Base-by-base conservation (phyloP, 1,140 invertebrate species). In the Tetramorium simillimum region DNA sequence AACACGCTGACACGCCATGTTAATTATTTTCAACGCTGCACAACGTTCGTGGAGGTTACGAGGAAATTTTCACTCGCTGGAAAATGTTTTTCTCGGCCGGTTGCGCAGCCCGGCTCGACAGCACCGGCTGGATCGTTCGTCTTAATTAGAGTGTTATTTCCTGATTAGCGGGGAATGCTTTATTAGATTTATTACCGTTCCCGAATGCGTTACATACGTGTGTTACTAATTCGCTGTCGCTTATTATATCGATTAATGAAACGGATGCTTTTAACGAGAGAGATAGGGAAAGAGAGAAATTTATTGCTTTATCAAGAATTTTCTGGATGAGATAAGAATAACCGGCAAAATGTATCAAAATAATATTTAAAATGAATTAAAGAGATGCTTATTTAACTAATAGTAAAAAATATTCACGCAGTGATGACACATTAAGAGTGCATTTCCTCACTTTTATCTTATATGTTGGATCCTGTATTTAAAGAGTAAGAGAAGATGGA, bases 101-200 rank as follows among this genome's bases (percentile, higher is more conserved):
- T 86, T 62, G 53, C 77, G 37, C 65, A 67, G 65, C 28, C 28
- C 63, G 65, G 40, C 51, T 80, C 77, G 53, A 51, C 49, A 77
- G 51, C 28, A 6, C 60, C 16, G 53, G 37, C 40, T 53, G 37
- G 88, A 86, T 91, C 93, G 90, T 93, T 92, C 88, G 85, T 94
- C 92, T 93, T 92, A 90, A 94, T 93, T 93, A 92, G 90, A 84
- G 85, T 82, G 90, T 93, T 91, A 92, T 92, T 92, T 92, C 87
- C 90, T 90, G 92, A 93, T 93, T 92, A 88, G 89, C 77, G 86
- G 73, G 77, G 88, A 91, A 92, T 90, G 86, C 89, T 88, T 93
- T 92, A 93, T 93, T 90, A 89, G 89, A 93, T 93, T 93, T 91
- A 93, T 92, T 87, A 91, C 60, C 86, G 84, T 56, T 86, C 85